A percentile compares a stretch with the other conserved stretches of the same genome.
Conservation (phyloP, 2,797 vertebrate genomes). For the Malacoraja senta region DNA sequence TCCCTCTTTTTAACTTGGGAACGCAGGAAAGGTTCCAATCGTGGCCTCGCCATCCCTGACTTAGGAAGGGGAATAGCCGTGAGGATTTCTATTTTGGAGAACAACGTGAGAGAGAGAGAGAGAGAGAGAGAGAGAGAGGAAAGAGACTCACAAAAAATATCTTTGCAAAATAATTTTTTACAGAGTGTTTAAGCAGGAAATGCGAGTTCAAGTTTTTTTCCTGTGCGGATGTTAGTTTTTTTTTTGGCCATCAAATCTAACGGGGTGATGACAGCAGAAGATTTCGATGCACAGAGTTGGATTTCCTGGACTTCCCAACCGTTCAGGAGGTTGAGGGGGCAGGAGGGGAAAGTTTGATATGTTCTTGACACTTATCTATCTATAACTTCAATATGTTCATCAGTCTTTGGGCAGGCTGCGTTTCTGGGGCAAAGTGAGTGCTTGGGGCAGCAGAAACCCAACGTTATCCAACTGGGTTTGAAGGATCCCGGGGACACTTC, state of each 20-base stretch:
- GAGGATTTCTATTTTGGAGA: not conserved
- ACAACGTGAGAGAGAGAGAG: too few relatives aligned
- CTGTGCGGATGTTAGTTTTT: not conserved
- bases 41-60: not conserved
- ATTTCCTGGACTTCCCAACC: not conserved
- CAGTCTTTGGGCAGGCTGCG: not conserved
- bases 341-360: not conserved
- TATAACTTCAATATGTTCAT: not conserved
- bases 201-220: not conserved
- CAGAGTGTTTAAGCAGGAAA: not conserved
- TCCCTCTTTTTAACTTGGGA: not conserved
- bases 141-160: not conserved
- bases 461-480: not conserved
- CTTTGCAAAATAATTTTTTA: not conserved
- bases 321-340: not conserved
- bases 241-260: not conserved
- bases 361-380: not conserved
- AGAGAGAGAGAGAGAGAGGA: not conserved
- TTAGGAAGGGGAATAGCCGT: not conserved
- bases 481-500: not conserved
- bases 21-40: not conserved
- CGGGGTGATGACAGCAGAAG: not conserved
- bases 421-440: not conserved
- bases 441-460: too few relatives aligned
- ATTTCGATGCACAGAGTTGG: too few relatives aligned